Percentiles rank a stretch among this genome's conserved stretches.
Evolutionary conservation across 1,140 invertebrate genomes (phyloP).

Genomic region (Drosophila trapezifrons): DNA sequence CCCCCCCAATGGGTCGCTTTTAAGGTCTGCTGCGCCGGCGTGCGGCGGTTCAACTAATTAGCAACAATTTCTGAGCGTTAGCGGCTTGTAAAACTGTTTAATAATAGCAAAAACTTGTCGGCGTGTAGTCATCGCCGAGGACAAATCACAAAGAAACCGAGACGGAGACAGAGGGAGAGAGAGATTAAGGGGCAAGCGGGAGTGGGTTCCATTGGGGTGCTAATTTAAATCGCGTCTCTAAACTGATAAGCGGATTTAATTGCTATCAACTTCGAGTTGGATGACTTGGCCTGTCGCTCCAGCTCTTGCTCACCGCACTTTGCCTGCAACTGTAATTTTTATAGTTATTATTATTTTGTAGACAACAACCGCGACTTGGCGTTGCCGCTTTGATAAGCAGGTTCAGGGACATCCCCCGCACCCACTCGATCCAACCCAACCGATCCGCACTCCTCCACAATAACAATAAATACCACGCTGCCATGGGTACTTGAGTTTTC

Average conservation of each 20-base stretch:
- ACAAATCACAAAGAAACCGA: slow-evolving; percentile 36
- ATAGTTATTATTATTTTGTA: slow-evolving; percentile 64
- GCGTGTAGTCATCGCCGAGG: slow-evolving; percentile 51
- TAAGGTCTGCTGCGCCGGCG: slow-evolving; percentile 78
- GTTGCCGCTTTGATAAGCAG: slow-evolving; percentile 74
- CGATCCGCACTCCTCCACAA: background rate
- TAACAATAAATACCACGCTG: slow-evolving; percentile 3
- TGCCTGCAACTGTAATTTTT: slow-evolving; percentile 72
- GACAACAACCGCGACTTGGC: slow-evolving; percentile 49
- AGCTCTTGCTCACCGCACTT: slow-evolving; percentile 36
- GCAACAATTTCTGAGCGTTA: slow-evolving; percentile 79
- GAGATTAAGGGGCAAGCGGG: slow-evolving; percentile 4
- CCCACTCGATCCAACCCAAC: slow-evolving; percentile 8
- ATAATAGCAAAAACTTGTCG: slow-evolving; percentile 59
- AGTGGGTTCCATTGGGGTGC: slow-evolving; percentile 34
- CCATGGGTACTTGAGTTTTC: slow-evolving; percentile 15
- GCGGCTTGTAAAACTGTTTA: slow-evolving; percentile 81
- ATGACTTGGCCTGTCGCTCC: slow-evolving; percentile 56
- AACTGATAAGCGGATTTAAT: slow-evolving; percentile 80
- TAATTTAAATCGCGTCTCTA: slow-evolving; percentile 67
- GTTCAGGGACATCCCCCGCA: slow-evolving; percentile 61
- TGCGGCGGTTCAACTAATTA: slow-evolving; percentile 76
- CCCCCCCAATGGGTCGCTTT: slow-evolving; percentile 61
- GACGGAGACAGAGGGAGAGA: background rate
- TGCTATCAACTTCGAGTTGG: slow-evolving; percentile 63